Conservation (phyloP, 2,797 vertebrate species). For the Sebastes trivittatus region DNA sequence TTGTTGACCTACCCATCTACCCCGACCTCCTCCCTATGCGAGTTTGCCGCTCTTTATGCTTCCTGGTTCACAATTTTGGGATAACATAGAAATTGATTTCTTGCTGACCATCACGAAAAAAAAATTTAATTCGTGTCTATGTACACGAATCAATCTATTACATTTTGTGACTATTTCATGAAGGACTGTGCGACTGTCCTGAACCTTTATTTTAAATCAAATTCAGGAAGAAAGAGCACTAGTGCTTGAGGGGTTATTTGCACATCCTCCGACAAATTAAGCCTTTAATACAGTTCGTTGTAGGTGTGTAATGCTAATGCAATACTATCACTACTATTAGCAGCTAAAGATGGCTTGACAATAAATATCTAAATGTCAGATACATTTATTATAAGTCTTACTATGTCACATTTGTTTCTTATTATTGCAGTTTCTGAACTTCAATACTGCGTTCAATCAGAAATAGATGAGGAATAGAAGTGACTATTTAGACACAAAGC, state of each 20-base stretch:
- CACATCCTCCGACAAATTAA: background rate
- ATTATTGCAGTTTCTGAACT: background rate
- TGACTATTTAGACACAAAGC: background rate
- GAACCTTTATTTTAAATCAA: background rate
- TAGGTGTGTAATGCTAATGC: background rate
- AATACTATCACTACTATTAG: background rate
- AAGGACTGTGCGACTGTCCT: too few relatives aligned
- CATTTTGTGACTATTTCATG: too few relatives aligned
- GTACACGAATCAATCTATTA: too few relatives aligned
- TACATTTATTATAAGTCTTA: background rate
- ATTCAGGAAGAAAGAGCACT: background rate
- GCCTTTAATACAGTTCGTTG: background rate
- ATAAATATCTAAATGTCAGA: background rate
- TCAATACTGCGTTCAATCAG: background rate
- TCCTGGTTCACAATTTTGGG: too few relatives aligned
- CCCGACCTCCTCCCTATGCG: too few relatives aligned
- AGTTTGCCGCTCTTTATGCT: too few relatives aligned
- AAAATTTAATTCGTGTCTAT: accelerated
- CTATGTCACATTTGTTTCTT: background rate
- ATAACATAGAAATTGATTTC: too few relatives aligned
- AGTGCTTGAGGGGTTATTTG: background rate
- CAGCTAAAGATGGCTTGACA: background rate
- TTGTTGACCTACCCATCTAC: too few relatives aligned
- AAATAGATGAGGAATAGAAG: background rate
- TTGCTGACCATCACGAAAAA: too few relatives aligned